A percentile compares a stretch with the other conserved stretches of the same genome.
Conservation (phyloP, 2,888 invertebrate genomes). For the Phaedon cochleariae region DNA sequence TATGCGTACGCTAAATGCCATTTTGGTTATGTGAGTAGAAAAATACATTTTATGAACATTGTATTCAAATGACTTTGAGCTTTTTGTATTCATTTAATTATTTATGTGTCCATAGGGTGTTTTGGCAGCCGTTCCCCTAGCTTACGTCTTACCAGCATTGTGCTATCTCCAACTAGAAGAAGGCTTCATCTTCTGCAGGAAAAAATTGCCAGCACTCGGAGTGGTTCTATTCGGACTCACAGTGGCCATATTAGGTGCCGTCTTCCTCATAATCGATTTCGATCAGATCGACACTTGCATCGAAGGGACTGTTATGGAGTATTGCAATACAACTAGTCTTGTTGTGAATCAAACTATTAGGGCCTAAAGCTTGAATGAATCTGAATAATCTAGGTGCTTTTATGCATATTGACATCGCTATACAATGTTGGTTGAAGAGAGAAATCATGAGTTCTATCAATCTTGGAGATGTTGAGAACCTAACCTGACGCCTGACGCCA, state of each 20-base stretch:
- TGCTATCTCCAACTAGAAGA: slow-evolving; percentile 81
- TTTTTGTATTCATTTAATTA: too few relatives aligned
- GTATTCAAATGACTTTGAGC: too few relatives aligned
- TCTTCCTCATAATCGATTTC: slow-evolving; percentile 67
- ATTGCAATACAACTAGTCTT: slow-evolving; percentile 61
- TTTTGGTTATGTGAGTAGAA: too few relatives aligned
- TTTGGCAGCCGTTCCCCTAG: slow-evolving; percentile 81
- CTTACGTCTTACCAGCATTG: slow-evolving; percentile 82
- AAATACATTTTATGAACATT: too few relatives aligned
- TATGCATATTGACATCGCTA: too few relatives aligned
- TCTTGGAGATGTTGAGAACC: too few relatives aligned
- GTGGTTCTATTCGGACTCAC: slow-evolving; percentile 74
- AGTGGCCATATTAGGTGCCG: slow-evolving; percentile 69
- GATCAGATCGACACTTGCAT: slow-evolving; percentile 68
- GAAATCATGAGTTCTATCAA: too few relatives aligned
- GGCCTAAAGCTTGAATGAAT: background rate
- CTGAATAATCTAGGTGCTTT: too few relatives aligned
- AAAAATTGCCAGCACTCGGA: slow-evolving; percentile 76
- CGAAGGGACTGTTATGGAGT: slow-evolving; percentile 71
- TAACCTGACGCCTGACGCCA: too few relatives aligned
- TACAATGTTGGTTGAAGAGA: too few relatives aligned
- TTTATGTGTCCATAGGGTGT: slow-evolving; percentile 71
- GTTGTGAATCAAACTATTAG: background rate
- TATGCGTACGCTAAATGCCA: too few relatives aligned
- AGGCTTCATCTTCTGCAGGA: slow-evolving; percentile 71